A percentile compares a stretch with the other conserved stretches of the same genome.
Conservation (phyloP, 2,888 invertebrate species). For the Xestia sexstrigata region DNA sequence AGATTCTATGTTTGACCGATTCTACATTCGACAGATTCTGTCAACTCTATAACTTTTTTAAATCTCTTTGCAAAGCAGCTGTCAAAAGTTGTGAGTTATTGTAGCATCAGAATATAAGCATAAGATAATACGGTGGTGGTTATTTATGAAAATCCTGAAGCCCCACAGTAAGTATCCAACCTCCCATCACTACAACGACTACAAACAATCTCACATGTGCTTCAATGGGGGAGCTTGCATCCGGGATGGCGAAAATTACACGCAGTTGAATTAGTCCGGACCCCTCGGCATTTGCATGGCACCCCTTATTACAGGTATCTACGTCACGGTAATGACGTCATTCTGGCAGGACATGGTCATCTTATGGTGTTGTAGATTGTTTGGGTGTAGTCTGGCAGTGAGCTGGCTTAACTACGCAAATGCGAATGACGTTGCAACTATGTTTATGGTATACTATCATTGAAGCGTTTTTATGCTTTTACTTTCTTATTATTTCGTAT, state of each 20-base stretch:
- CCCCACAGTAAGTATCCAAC: slow-evolving; percentile 43
- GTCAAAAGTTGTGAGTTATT: background rate
- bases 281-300: slow-evolving; percentile 64
- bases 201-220: slow-evolving; percentile 34
- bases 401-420: background rate
- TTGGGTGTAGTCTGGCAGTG: background rate
- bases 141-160: background rate
- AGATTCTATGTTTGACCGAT: too few species aligned
- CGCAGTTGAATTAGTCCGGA: slow-evolving; percentile 63
- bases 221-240: slow-evolving; percentile 47
- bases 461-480: background rate
- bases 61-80: background rate
- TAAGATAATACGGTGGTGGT: background rate
- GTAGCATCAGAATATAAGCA: background rate
- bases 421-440: background rate
- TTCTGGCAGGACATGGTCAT: slow-evolving; percentile 37
- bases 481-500: background rate
- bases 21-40: too few species aligned
- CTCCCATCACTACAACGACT: slow-evolving; percentile 19
- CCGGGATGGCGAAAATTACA: slow-evolving; percentile 68
- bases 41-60: background rate
- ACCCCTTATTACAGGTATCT: slow-evolving; percentile 62
- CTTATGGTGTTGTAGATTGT: slow-evolving; percentile 19
- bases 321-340: slow-evolving; percentile 57
- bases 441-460: background rate